Base-by-base conservation (phyloP, 2,888 invertebrate species). In the Lithodes maja region DNA sequence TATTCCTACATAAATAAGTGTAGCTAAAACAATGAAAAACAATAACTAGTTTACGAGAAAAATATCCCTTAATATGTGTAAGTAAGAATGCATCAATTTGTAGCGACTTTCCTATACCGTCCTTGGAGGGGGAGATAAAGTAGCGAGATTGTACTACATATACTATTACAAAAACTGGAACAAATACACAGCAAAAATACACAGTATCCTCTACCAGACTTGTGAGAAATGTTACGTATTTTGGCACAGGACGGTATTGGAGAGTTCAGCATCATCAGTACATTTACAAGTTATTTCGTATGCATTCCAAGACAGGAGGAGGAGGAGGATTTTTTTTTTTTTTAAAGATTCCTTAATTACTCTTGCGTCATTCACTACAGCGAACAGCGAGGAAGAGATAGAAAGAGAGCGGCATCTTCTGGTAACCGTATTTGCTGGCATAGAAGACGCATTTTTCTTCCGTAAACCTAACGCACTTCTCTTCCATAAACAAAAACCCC, bases 171-270 rank as follows among this genome's bases (percentile, higher is more conserved):
- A 89, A 89, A 89, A 88, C 88, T 89, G 89, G 89, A 90, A 88
- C 83, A 88, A 86, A 90, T 90, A 85, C 90, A 90, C 88, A 86
- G 90, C 90, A 88, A 90, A 90, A 90, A 90, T 88, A 90, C 88
- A 90, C 85, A 89, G 85, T 89, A 89, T 87, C 87, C 90, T 90
- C 87, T 88, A 90, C 89, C 85, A 89, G 85, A 89, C 85, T 83
- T 89, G 86, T 87, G 90, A 86, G 89, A 86, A 85, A 90, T 86
- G 61, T 90, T 90, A 91, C 91, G 91, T 91, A 91, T 91, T 91
- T 91, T 90, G 90, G 84, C 86, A 88, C 90, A 90, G 91, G 91
- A 91, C 91, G 91, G 90, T 91, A 91, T 90, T 87, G 91, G 91
- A 91, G 86, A 90, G 90, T 82, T 17, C 71, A 71, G 86, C 88